These are phyloP conservation scores for Epizoanthus fatuus DNA, from an alignment of 92 coral and sea anemone genomes.

Conservation along the genomic window DNA sequence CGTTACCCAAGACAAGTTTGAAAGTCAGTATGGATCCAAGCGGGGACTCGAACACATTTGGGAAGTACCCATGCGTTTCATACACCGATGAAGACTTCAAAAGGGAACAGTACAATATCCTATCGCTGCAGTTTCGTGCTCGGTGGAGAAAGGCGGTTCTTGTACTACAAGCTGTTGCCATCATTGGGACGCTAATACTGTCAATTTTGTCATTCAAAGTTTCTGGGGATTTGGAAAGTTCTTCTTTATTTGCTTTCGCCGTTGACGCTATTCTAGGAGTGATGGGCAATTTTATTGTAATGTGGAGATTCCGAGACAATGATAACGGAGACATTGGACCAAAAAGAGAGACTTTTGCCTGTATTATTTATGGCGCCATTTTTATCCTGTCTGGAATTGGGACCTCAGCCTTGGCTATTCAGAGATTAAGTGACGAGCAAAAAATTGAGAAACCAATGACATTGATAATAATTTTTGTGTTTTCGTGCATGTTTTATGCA, in stretches of 20 bases:
- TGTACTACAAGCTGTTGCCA: slow-evolving; percentile 2
- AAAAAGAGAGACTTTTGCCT: slow-evolving; percentile 32
- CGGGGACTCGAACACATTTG: not conserved
- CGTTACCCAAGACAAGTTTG: slow-evolving; percentile 15
- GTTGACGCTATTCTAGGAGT: slow-evolving; percentile 14
- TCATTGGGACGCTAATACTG: not conserved
- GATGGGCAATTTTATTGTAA: slow-evolving; percentile 3
- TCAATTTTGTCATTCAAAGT: slow-evolving; percentile 11
- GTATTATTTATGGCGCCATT: slow-evolving; percentile 19
- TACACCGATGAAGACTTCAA: slow-evolving; percentile 36
- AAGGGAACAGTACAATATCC: not conserved
- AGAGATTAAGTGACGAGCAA: not conserved
- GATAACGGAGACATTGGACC: slow-evolving; percentile 11
- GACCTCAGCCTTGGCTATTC: slow-evolving; percentile 11
- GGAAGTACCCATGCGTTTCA: slow-evolving; percentile 26
- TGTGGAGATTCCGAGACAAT: slow-evolving; percentile 35
- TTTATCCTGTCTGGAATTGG: slow-evolving; percentile 27
- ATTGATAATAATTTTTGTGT: not conserved
- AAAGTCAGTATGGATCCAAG: slow-evolving; percentile 36
- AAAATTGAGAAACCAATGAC: not conserved
- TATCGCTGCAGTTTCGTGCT: not conserved
- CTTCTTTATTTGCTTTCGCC: slow-evolving; percentile 24
- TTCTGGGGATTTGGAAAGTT: slow-evolving; percentile 7
- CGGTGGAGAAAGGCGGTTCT: slow-evolving; percentile 37
- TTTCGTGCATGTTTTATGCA: slow-evolving; percentile 9